Percentiles rank a stretch among this genome's conserved stretches.
Conservation (phyloP, 1,140 invertebrate species). For the Apolygus lucorum region DNA sequence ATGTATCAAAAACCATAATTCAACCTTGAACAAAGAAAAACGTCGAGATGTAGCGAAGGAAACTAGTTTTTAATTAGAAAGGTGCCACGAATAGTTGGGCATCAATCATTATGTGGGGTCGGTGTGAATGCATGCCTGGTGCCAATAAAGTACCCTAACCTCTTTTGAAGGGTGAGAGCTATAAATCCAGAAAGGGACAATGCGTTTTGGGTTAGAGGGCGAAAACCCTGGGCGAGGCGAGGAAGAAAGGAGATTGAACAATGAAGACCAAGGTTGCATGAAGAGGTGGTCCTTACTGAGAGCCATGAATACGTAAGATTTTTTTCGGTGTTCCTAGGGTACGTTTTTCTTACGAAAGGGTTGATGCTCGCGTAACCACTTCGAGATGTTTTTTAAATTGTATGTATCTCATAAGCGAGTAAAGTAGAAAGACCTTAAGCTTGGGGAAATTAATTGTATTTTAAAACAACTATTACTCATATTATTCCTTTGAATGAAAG, state of each 20-base stretch:
- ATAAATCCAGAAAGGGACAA: slow-evolving; percentile 2
- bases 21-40: background rate
- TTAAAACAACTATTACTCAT: too few relatives aligned
- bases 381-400: too few relatives aligned
- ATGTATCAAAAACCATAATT: background rate
- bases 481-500: too few relatives aligned
- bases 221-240: background rate
- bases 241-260: background rate
- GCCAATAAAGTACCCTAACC: background rate
- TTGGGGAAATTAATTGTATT: too few relatives aligned
- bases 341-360: too few relatives aligned
- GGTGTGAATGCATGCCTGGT: background rate
- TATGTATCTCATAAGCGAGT: too few relatives aligned
- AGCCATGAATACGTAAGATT: slow-evolving; percentile 15
- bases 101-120: background rate
- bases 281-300: background rate
- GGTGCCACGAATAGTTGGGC: background rate
- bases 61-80: background rate
- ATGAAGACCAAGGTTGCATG: background rate
- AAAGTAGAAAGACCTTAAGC: too few relatives aligned
- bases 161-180: background rate
- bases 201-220: background rate
- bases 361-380: too few relatives aligned
- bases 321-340: too few relatives aligned
- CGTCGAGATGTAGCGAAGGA: background rate